A percentile compares a stretch with the other conserved stretches of the same genome.
These are phyloP conservation scores for Aphaenogaster ashmeadi DNA, from an alignment of 1,140 invertebrate genomes.

Conservation along the genomic window DNA sequence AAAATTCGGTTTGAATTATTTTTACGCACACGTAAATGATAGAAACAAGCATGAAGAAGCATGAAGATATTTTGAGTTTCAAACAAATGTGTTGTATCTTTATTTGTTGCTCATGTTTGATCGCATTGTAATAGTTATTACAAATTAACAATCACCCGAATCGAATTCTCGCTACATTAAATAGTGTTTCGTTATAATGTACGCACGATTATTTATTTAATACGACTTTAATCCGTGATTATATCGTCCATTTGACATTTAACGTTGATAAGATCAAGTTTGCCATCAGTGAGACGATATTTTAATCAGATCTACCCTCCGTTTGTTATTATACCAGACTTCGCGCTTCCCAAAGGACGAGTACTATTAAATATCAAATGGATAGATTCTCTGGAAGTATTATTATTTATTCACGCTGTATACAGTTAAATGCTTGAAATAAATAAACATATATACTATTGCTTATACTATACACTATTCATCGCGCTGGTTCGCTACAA, in stretches of 20 bases:
- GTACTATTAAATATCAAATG: slow-evolving; percentile 73
- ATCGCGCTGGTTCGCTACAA: slow-evolving; percentile 56
- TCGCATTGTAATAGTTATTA: slow-evolving; percentile 79
- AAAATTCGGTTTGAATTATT: neutral
- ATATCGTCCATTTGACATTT: slow-evolving; percentile 69
- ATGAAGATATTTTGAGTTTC: neutral
- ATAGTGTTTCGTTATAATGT: slow-evolving; percentile 76
- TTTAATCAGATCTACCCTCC: neutral
- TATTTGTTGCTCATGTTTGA: slow-evolving; percentile 76
- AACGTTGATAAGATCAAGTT: slow-evolving; percentile 55
- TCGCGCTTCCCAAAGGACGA: slow-evolving; percentile 27
- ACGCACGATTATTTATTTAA: slow-evolving; percentile 72
- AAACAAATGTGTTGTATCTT: slow-evolving; percentile 57
- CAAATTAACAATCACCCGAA: slow-evolving; percentile 82
- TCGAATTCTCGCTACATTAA: slow-evolving; percentile 73
- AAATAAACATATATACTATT: slow-evolving; percentile 72
- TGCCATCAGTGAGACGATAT: slow-evolving; percentile 12
- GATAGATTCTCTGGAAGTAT: slow-evolving; percentile 66
- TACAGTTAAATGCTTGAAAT: slow-evolving; percentile 72
- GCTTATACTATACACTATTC: slow-evolving; percentile 64
- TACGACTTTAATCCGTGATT: slow-evolving; percentile 63
- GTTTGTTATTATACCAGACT: neutral
- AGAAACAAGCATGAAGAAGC: slow-evolving; percentile 7
- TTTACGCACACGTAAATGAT: neutral
- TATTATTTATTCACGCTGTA: slow-evolving; percentile 69